Conservation (phyloP, 2,888 invertebrate genomes). For the Erebia aethiops region DNA sequence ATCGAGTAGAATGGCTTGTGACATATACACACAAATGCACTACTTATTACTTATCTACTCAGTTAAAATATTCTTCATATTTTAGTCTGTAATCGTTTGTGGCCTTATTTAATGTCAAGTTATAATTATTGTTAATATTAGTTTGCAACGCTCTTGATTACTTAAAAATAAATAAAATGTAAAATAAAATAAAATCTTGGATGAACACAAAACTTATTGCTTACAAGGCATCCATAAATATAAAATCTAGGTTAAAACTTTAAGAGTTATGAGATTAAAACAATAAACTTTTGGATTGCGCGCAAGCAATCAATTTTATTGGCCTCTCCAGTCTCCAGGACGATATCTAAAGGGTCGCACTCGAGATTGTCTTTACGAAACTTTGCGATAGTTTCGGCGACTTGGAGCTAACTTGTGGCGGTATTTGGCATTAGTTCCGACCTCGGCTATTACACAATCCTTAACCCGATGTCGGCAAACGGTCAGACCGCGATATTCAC, state of each 20-base stretch:
- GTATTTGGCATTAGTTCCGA: conserved; percentile 18
- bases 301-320: conserved; percentile 12
- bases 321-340: background rate
- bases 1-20: no score
- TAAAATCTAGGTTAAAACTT: conserved; percentile 3
- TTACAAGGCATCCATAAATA: background rate
- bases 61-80: no score
- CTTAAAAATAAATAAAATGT: no score
- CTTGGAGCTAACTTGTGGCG: conserved; percentile 8
- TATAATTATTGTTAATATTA: no score
- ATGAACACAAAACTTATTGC: background rate
- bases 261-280: conserved; percentile 8
- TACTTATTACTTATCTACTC: no score
- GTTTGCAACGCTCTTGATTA: no score
- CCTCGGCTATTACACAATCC: conserved; percentile 21
- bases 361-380: conserved; percentile 21
- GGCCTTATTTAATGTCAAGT: no score
- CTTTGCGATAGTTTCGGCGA: conserved; percentile 11
- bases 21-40: no score
- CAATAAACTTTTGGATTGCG: conserved; percentile 17
- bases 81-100: no score
- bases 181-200: no score
- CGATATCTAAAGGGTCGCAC: conserved; percentile 4
- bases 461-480: conserved; percentile 30
- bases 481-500: conserved; percentile 17